Conservation (phyloP, 1,140 invertebrate genomes). For the Penaeus japonicus region DNA sequence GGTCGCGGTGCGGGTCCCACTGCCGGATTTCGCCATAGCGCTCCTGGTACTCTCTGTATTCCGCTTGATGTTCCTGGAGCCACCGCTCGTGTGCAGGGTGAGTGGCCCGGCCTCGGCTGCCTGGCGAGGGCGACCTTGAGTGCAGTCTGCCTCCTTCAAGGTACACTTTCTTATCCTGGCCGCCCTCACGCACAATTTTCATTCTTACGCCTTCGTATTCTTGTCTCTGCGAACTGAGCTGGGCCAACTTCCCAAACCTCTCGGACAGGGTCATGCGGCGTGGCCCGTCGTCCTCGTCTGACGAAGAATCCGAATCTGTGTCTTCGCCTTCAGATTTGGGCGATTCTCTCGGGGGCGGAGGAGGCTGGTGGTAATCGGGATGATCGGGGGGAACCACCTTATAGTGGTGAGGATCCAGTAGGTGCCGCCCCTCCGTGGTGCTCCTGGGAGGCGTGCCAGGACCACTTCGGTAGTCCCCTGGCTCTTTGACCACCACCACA, state of each 20-base stretch:
- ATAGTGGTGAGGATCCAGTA: constrained; percentile 47
- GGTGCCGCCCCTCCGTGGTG: constrained; percentile 26
- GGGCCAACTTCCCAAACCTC: constrained; percentile 88
- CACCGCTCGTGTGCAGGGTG: constrained; percentile 48
- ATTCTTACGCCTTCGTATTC: constrained; percentile 60
- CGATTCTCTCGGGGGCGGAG: constrained; percentile 39
- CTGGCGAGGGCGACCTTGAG: constrained; percentile 43
- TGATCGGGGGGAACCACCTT: constrained; percentile 44
- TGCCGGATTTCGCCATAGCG: constrained; percentile 55
- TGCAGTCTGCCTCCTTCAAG: constrained; percentile 47
- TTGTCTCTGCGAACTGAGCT: constrained; percentile 78
- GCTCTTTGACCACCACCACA: constrained; percentile 32
- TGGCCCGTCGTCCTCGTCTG: constrained; percentile 52
- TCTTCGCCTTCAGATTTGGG: constrained; percentile 49
- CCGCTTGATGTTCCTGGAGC: constrained; percentile 45
- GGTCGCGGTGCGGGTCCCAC: constrained; percentile 58
- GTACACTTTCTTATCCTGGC: constrained; percentile 58
- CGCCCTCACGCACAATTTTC: constrained; percentile 59
- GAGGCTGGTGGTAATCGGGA: constrained; percentile 40
- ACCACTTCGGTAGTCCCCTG: constrained; percentile 32
- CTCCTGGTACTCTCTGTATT: constrained; percentile 54
- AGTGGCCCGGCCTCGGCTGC: constrained; percentile 40
- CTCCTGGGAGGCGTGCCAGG: constrained; percentile 39
- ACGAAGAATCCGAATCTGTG: constrained; percentile 51
- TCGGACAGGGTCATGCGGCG: constrained; percentile 75